phyloP scores from a whole-genome alignment of 2,113 vertebrate species.

The Cinclus mexicanus region DNA sequence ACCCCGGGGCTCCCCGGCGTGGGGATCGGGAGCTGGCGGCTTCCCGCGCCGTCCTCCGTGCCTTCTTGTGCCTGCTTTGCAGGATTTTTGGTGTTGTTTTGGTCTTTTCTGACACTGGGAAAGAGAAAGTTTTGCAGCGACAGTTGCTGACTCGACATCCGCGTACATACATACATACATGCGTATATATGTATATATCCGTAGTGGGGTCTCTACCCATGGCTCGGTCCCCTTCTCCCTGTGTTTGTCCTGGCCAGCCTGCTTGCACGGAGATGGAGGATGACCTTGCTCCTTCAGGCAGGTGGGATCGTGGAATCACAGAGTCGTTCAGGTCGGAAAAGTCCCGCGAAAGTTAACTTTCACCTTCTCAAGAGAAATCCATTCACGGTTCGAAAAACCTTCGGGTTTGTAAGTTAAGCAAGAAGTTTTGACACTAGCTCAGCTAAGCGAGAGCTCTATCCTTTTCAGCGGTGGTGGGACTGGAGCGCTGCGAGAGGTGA shows the following conservation, averaged over 20 bases:
- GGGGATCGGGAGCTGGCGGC: background rate
- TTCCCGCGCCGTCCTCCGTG: background rate
- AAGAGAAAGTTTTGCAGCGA: background rate
- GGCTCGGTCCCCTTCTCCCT: background rate
- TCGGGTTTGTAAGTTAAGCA: background rate
- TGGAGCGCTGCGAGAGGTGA: background rate
- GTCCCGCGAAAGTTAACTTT: background rate
- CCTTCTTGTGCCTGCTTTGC: background rate
- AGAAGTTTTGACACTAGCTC: background rate
- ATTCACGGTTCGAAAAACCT: background rate
- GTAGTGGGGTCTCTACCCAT: background rate
- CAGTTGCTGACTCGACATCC: background rate
- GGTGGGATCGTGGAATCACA: background rate
- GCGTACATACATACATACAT: background rate
- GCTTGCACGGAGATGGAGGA: background rate
- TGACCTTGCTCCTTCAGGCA: background rate
- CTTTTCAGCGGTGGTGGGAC: background rate
- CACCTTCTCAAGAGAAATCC: background rate
- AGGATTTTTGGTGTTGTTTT: background rate
- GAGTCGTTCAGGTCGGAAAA: background rate
- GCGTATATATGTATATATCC: background rate
- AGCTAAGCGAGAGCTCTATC: background rate
- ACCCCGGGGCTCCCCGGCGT: background rate
- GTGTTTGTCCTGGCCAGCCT: background rate
- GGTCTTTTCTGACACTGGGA: accelerated